These are phyloP conservation scores for Lymantria dispar DNA, from an alignment of 2,888 invertebrate genomes.

Conservation along the genomic window DNA sequence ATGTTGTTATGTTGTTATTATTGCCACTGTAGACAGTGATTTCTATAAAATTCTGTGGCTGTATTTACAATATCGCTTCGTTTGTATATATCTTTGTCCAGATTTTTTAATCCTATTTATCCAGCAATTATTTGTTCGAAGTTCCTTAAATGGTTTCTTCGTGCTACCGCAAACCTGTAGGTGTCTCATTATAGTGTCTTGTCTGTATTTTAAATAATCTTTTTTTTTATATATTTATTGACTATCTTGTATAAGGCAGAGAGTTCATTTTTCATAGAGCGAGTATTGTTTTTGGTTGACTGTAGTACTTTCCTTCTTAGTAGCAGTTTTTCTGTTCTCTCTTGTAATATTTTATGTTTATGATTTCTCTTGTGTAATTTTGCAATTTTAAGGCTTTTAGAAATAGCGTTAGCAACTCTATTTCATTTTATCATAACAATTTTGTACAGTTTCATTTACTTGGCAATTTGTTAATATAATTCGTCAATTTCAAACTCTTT, in stretches of 20 bases:
- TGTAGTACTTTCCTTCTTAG: neutral
- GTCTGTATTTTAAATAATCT: neutral
- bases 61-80: neutral
- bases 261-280: neutral
- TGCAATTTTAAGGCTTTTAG: neutral
- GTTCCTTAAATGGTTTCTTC: neutral
- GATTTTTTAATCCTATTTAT: neutral
- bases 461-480: neutral
- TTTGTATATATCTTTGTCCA: neutral
- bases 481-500: neutral
- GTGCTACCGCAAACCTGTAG: neutral
- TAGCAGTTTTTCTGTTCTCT: slow-evolving; percentile 1
- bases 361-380: neutral
- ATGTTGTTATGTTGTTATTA: neutral
- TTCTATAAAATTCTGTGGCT: neutral
- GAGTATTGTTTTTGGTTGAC: neutral
- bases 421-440: slow-evolving; percentile 6
- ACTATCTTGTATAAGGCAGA: neutral
- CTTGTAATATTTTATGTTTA: slow-evolving; percentile 6
- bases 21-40: neutral
- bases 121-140: neutral
- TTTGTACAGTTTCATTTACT: neutral
- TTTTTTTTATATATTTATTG: neutral
- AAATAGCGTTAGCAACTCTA: slow-evolving; percentile 2
- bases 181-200: neutral